These are phyloP conservation scores for Eupithecia centaureata DNA, from an alignment of 2,888 invertebrate species.

Conservation along the genomic window DNA sequence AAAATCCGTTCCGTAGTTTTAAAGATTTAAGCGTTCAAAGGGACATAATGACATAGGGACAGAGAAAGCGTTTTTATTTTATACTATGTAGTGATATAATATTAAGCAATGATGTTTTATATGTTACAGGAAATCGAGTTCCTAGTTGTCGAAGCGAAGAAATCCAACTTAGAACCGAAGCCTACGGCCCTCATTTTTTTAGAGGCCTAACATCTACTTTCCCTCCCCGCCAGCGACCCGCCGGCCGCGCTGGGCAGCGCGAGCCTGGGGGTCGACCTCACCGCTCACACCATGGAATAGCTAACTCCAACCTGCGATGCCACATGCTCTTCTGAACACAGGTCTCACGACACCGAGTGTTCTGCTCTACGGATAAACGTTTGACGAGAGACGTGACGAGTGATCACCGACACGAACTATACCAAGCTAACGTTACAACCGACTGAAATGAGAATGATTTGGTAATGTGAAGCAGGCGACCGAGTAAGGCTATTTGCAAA, in stretches of 20 bases:
- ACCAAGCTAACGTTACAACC: constrained; percentile 65
- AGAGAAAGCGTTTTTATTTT: not conserved
- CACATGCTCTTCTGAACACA: constrained; percentile 82
- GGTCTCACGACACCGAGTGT: constrained; percentile 36
- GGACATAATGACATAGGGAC: too few species aligned
- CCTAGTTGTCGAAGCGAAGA: constrained; percentile 96
- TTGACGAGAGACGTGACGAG: constrained; percentile 36
- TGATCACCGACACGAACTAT: constrained; percentile 52
- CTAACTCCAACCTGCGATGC: constrained; percentile 84
- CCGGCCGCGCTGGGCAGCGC: constrained; percentile 87
- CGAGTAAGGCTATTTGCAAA: constrained; percentile 67
- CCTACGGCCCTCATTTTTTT: constrained; percentile 95
- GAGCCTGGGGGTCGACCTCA: constrained; percentile 85
- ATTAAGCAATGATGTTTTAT: constrained; percentile 5
- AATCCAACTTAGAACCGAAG: constrained; percentile 95
- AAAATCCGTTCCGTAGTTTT: too few species aligned
- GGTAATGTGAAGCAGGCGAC: constrained; percentile 64
- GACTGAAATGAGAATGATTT: constrained; percentile 62
- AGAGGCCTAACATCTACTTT: constrained; percentile 96
- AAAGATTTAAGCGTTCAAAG: too few species aligned
- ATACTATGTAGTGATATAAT: too few species aligned
- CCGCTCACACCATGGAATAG: constrained; percentile 84
- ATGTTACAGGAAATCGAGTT: constrained; percentile 92
- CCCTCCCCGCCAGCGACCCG: constrained; percentile 92
- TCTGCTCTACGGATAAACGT: constrained; percentile 62